phyloP scores from a whole-genome alignment of 2,113 vertebrate species.

The Collichthys lucidus region DNA sequence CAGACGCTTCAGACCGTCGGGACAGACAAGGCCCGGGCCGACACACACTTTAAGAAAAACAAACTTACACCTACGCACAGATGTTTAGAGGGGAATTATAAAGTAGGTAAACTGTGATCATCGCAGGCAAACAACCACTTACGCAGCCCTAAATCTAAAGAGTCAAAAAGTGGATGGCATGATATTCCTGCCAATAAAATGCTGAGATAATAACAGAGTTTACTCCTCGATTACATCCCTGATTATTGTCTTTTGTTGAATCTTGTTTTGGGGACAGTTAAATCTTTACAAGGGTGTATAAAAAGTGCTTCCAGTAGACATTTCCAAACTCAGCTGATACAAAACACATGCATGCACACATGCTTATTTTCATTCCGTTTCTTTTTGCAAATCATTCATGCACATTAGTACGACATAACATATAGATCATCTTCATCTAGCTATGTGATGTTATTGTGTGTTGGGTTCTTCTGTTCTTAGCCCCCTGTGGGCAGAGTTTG shows the following conservation, averaged over 20 bases:
- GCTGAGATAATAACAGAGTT: not conserved
- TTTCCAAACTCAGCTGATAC: not conserved
- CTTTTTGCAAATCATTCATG: not conserved
- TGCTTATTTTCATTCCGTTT: not conserved
- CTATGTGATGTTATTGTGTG: not conserved
- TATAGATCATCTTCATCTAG: constrained; percentile 3
- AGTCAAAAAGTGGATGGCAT: not conserved
- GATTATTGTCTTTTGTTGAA: not conserved
- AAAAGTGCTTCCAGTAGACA: not conserved
- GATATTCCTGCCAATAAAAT: not conserved
- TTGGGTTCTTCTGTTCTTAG: constrained; percentile 5
- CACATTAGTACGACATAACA: not conserved
- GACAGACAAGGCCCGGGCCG: not conserved
- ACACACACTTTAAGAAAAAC: constrained; percentile 5
- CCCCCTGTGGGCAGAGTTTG: not conserved
- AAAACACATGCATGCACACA: not conserved
- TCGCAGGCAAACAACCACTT: not conserved
- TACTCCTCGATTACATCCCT: not conserved
- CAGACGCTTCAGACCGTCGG: constrained; percentile 27
- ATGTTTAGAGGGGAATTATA: not conserved
- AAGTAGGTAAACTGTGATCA: not conserved
- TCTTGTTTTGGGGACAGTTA: not conserved
- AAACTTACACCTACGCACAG: not conserved
- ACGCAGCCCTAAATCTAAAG: not conserved
- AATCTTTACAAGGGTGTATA: not conserved